These are phyloP conservation scores for Acanthacorydalis orientalis DNA, from an alignment of 2,888 invertebrate species.

Conservation along the genomic window DNA sequence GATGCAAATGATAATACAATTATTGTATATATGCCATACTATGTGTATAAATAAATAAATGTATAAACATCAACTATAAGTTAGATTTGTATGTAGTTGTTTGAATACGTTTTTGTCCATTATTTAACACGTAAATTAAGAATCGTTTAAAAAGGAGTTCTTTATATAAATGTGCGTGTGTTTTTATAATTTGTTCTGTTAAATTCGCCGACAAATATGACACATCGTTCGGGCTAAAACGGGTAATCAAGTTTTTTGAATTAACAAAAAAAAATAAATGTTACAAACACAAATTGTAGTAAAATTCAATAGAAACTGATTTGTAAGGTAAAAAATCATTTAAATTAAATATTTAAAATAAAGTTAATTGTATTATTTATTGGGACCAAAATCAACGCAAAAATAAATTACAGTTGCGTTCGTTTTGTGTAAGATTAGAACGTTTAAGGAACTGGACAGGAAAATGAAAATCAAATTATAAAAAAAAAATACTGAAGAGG, in stretches of 20 bases:
- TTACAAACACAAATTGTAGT: not conserved
- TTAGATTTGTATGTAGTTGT: not conserved
- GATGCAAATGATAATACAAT: too few relatives aligned
- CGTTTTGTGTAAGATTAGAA: not conserved
- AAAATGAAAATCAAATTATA: too few relatives aligned
- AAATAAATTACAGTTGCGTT: not conserved
- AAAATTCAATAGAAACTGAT: not conserved
- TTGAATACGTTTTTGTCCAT: not conserved
- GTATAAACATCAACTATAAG: not conserved
- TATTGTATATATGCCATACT: too few relatives aligned
- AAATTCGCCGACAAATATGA: slow-evolving; percentile 5
- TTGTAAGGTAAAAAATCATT: not conserved
- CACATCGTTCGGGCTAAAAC: slow-evolving; percentile 12
- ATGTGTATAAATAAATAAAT: not conserved
- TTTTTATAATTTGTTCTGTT: slow-evolving; percentile 8
- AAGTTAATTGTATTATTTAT: slow-evolving; percentile 5
- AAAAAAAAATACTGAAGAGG: too few relatives aligned
- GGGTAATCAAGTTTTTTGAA: slow-evolving; percentile 9
- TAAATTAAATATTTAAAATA: not conserved
- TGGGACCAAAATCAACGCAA: slow-evolving; percentile 9
- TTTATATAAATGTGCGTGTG: slow-evolving; percentile 6
- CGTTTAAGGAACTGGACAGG: too few relatives aligned
- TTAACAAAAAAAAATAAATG: not conserved
- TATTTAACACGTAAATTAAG: not conserved
- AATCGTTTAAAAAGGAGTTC: not conserved